phyloP scores from a whole-genome alignment of 1,140 invertebrate genomes.

The Saccostrea cuccullata region DNA sequence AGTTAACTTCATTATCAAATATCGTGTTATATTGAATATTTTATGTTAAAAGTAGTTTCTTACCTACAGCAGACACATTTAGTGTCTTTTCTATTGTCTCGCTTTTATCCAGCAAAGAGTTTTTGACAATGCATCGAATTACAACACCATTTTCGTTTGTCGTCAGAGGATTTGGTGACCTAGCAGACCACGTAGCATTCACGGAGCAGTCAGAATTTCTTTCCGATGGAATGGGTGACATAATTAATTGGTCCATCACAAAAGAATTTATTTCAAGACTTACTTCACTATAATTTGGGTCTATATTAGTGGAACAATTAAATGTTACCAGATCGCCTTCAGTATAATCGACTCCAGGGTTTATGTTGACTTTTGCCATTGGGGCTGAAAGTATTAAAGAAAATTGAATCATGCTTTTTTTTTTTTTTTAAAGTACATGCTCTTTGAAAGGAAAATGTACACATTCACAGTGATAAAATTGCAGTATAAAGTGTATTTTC shows the following conservation, averaged over 20 bases:
- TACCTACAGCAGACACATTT: constrained; percentile 5
- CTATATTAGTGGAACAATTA: not conserved
- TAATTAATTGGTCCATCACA: too few relatives aligned
- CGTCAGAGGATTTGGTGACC: not conserved
- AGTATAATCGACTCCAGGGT: not conserved
- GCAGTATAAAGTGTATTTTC: too few relatives aligned
- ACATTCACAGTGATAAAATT: too few relatives aligned
- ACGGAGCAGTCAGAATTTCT: not conserved
- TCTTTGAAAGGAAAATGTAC: too few relatives aligned
- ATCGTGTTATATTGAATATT: too few relatives aligned
- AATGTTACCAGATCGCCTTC: not conserved
- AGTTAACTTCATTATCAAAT: too few relatives aligned
- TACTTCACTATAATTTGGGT: not conserved
- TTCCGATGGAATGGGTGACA: too few relatives aligned
- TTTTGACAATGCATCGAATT: not conserved
- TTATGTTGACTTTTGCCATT: not conserved
- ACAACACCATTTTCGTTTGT: not conserved
- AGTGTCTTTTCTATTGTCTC: not conserved
- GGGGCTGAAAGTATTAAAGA: not conserved
- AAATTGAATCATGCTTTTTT: not conserved
- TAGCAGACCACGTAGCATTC: not conserved
- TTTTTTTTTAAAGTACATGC: too few relatives aligned
- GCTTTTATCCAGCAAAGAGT: not conserved
- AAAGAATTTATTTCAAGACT: too few relatives aligned
- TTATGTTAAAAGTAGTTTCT: not conserved